phyloP scores from a whole-genome alignment of 2,888 invertebrate species.

The Deilephila porcellus region DNA sequence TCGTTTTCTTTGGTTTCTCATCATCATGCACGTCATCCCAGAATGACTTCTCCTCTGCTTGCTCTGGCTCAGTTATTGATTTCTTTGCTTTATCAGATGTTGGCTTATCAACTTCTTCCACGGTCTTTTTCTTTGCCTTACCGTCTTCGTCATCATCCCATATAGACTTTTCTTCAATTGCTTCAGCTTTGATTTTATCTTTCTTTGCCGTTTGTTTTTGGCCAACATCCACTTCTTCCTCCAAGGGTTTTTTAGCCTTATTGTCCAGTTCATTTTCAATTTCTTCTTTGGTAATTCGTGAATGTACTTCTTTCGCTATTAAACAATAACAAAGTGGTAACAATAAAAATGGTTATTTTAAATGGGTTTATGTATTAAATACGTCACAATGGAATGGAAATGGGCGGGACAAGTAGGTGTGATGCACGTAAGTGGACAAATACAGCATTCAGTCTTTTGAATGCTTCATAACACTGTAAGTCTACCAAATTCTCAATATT shows the following conservation, averaged over 20 bases:
- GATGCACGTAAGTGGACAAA: conserved; percentile 57
- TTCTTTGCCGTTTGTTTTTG: conserved; percentile 53
- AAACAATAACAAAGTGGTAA: conserved; percentile 65
- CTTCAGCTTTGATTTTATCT: conserved; percentile 58
- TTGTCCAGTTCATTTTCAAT: conserved; percentile 77
- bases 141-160: conserved; percentile 66
- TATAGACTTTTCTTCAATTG: conserved; percentile 58
- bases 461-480: conserved; percentile 60
- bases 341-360: conserved; percentile 48
- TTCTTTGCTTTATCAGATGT: conserved; percentile 48
- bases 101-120: conserved; percentile 54
- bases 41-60: conserved; percentile 60
- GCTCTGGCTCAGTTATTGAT: conserved; percentile 59
- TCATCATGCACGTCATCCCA: conserved; percentile 59
- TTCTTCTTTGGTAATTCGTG: conserved; percentile 77
- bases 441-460: conserved; percentile 76
- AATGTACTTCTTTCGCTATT: conserved; percentile 82
- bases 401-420: conserved; percentile 42
- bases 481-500: conserved; percentile 65
- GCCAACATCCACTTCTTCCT: conserved; percentile 52
- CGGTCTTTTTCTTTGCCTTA: conserved; percentile 54
- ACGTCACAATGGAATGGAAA: conserved; percentile 67
- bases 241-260: conserved; percentile 56
- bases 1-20: conserved; percentile 52
- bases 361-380: conserved; percentile 56